Evolutionary conservation across 2,888 invertebrate species (phyloP).

Genomic region (Mythimna impura): DNA sequence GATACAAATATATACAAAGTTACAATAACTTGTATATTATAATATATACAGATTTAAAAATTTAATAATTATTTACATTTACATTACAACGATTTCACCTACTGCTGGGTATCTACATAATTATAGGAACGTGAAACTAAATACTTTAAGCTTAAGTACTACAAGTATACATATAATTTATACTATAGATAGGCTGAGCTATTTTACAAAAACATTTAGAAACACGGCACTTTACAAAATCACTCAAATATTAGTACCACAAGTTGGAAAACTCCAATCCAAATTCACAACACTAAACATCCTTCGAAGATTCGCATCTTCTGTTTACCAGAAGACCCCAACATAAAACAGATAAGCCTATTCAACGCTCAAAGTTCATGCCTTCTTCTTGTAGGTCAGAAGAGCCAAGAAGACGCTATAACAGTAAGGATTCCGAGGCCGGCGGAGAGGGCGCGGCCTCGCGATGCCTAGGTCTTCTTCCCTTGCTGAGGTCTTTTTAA

Average conservation of each 20-base stretch:
- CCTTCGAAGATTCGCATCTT: conserved; percentile 12
- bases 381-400: conserved; percentile 66
- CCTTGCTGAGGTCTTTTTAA: conserved; percentile 78
- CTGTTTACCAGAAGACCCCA: conserved; percentile 21
- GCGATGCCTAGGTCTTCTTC: conserved; percentile 88
- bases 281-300: conserved; percentile 31
- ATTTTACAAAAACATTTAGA: conserved; percentile 30
- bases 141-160: conserved; percentile 42
- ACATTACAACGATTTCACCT: conserved; percentile 5
- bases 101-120: conserved; percentile 18
- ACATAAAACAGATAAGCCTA: conserved; percentile 18
- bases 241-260: conserved; percentile 33
- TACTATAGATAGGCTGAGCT: conserved; percentile 14
- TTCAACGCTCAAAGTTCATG: conserved; percentile 26
- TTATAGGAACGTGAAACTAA: conserved; percentile 38
- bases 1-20: conserved; percentile 34
- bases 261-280: conserved; percentile 7
- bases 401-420: conserved; percentile 62
- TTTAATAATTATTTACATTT: background rate
- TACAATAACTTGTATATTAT: conserved; percentile 17
- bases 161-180: conserved; percentile 44
- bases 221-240: conserved; percentile 28
- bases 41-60: conserved; percentile 24
- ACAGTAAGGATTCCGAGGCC: conserved; percentile 77
- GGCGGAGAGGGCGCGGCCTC: conserved; percentile 83